A percentile compares a stretch with the other conserved stretches of the same genome.
phyloP scores from a whole-genome alignment of 1,140 invertebrate genomes.

The Anagrus nilaparvatae region DNA sequence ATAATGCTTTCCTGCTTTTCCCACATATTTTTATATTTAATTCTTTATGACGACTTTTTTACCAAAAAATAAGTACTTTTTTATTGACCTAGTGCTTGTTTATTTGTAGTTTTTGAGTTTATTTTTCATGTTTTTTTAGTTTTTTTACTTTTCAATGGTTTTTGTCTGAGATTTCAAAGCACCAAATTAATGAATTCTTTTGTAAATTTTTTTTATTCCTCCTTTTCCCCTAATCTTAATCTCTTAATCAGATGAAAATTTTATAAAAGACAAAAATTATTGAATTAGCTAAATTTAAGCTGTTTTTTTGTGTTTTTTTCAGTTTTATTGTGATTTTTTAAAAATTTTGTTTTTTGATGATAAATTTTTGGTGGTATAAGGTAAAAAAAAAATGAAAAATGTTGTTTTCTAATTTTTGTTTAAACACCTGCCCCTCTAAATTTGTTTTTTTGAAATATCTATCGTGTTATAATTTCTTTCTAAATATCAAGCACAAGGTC shows the following conservation, averaged over 20 bases:
- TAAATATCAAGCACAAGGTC: conserved; percentile 17
- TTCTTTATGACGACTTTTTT: conserved; percentile 6
- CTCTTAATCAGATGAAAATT: no score
- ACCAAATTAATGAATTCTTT: no score
- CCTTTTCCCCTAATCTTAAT: no score
- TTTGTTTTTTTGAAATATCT: conserved; percentile 3
- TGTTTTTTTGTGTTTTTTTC: background rate
- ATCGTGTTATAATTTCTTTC: conserved; percentile 2
- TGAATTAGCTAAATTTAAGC: no score
- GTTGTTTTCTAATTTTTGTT: conserved; percentile 6
- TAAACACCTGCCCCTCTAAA: conserved; percentile 2
- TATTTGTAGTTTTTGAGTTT: conserved; percentile 5
- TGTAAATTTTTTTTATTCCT: no score
- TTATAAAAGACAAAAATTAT: no score
- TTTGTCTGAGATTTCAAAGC: no score
- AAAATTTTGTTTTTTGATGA: conserved; percentile 20
- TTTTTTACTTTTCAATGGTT: background rate
- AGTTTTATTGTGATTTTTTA: conserved; percentile 5
- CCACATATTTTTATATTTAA: conserved; percentile 12
- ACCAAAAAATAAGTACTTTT: no score
- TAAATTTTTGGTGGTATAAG: background rate
- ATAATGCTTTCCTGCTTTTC: conserved; percentile 20
- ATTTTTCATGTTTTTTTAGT: background rate
- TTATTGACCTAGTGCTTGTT: conserved; percentile 17
- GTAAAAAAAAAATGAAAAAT: conserved; percentile 8